Evolutionary conservation across 2,888 invertebrate genomes (phyloP).

Genomic region (Nowickia ferox): DNA sequence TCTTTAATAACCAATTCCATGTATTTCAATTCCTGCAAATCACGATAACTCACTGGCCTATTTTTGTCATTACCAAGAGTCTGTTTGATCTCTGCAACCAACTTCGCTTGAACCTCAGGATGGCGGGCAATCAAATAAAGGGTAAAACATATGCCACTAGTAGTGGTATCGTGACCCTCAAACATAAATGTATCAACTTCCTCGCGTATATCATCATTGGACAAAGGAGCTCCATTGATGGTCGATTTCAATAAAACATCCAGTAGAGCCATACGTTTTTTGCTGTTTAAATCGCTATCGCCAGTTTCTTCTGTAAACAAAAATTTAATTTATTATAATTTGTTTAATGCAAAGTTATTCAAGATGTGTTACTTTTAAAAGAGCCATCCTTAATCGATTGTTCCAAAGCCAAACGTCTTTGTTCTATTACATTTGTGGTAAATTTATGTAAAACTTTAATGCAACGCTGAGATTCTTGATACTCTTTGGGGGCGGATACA

Average conservation of each 20-base stretch:
- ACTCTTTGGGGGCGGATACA: slow-evolving; percentile 73
- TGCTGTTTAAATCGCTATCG: slow-evolving; percentile 82
- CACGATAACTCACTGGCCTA: slow-evolving; percentile 71
- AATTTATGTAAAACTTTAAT: slow-evolving; percentile 77
- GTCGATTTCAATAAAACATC: slow-evolving; percentile 86
- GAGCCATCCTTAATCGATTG: slow-evolving; percentile 65
- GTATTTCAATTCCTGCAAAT: slow-evolving; percentile 77
- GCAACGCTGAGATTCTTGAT: slow-evolving; percentile 71
- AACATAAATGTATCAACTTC: slow-evolving; percentile 88
- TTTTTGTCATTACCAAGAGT: slow-evolving; percentile 76
- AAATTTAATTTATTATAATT: neutral
- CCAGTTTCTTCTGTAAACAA: slow-evolving; percentile 45
- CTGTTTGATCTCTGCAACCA: slow-evolving; percentile 77
- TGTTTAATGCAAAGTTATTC: no score
- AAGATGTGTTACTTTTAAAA: slow-evolving; percentile 22
- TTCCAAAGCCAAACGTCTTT: slow-evolving; percentile 74
- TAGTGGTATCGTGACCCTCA: slow-evolving; percentile 83
- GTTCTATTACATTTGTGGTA: slow-evolving; percentile 77
- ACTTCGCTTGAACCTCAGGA: slow-evolving; percentile 76
- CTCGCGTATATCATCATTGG: slow-evolving; percentile 86
- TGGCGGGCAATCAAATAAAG: slow-evolving; percentile 78
- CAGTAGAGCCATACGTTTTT: slow-evolving; percentile 86
- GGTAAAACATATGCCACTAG: slow-evolving; percentile 78
- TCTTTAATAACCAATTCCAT: slow-evolving; percentile 88
- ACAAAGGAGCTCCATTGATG: slow-evolving; percentile 84